Evolutionary conservation across 2,888 invertebrate species (phyloP), one percentile per base, ranked within the genome.

Genomic region (Euproctis similis): DNA sequence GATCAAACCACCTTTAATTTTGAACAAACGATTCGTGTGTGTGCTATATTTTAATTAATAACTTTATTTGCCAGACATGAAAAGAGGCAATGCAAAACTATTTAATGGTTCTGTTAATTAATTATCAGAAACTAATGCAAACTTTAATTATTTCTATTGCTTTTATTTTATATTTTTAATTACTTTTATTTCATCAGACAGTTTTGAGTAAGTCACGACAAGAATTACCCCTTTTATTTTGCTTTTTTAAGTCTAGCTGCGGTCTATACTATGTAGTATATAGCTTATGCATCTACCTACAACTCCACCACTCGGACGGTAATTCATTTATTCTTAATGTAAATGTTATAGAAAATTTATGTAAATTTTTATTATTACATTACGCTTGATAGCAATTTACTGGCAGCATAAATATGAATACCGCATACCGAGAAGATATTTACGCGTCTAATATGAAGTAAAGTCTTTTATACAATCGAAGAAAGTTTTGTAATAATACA

Each of bases 291-390:
- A 26, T 34, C 34, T 42, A 34, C 41, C 43, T 24, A 30, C 39
- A 32, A 47, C 25, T 42, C 36, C 42, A 54, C 54, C 52, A 63
- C 61, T 59, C 53, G 56, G 50, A 44, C 53, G 36, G 52, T 70
- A 69, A 72, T 76, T 73, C 73, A 73, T 78, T 75, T 70, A 69
- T 73, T 71, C 69, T 54, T 67, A 70, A 80, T 81, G 78, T 74
- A 78, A 81, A 81, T 81, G 68, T 78, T 69, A 80, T 80, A 76
- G 76, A 68, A 69, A 73, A 72, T 76, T 69, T 80, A 81, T 81
- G 81, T 78, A 74, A 80, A 82, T 82, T 64, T 59, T 59, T 57
- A 66, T 72, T 80, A 81, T 78, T 77, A 74, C 73, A 77, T 81
- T 76, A 76, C 68, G 59, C 56, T 55, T 59, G 62, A 75, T 67